Base-by-base conservation (phyloP, 2,888 invertebrate genomes). In the Cheilosia grossa region DNA sequence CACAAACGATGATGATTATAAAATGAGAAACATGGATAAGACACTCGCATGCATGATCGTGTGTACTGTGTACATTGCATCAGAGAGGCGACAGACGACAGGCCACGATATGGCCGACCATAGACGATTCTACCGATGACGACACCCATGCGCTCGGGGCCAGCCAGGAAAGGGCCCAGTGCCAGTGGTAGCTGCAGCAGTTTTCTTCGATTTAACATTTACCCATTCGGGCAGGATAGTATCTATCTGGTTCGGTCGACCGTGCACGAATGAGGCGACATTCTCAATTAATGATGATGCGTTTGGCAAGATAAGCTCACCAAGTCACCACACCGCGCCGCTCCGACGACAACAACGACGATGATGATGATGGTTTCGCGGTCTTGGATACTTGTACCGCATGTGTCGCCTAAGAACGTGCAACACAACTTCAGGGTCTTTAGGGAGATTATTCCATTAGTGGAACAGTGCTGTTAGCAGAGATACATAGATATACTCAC, bases 201-300 rank as follows among this genome's bases (percentile, higher is more conserved):
- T 67, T 78, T 72, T 58, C 72, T 79, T 78, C 78, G 78, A 77
- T 82, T 77, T 53, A 82, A 63, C 69, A 75, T 81, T 81, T 69
- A 30, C 5, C 74, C 73, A 19, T 53, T 63, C 56, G 67, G 30
- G 17, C 30, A 30, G 80, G 75, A 75, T 75, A 74, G 72, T 56
- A 85, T 85, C 81, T 81, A 85, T 77, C 85, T 81, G 85, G 81
- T 67, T 85, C 81, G 81, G 81, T 63, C 54, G 49, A 61, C 61
- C 81, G 85, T 85, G 85, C 85, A 77, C 66, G 81, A 85, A 85
- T 72, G 72, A 75, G 85, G 81, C 85, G 85, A 85, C 85, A 81
- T 85, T 85, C 81, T 75, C 85, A 85, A 85, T 85, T 85, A 85
- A 85, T 85, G 85, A 85, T 81, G 85, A 85, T 85, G 85, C 81